Conservation (phyloP, 35 echinoderm and acorn worm genomes). For the Hemicentrotus pulcherrimus region DNA sequence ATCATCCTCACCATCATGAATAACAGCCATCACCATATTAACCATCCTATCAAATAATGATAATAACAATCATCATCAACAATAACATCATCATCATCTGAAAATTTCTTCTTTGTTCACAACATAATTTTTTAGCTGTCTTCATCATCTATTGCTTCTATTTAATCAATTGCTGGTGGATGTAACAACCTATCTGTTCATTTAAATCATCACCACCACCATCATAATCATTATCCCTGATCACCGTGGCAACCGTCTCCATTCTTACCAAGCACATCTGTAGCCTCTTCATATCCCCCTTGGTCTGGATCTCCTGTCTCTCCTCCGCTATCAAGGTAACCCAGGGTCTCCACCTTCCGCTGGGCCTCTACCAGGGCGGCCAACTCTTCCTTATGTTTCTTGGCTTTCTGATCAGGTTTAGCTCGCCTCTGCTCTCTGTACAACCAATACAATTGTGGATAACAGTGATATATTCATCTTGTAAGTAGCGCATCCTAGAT, state of each 20-base stretch:
- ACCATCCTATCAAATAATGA: too few species aligned
- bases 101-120: too few species aligned
- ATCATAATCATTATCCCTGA: too few species aligned
- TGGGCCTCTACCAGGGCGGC: slow-evolving; percentile 75
- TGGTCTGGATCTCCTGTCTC: slow-evolving; percentile 62
- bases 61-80: too few species aligned
- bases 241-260: not conserved
- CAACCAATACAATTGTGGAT: not conserved
- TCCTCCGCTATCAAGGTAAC: slow-evolving; percentile 78
- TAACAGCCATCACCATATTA: too few species aligned
- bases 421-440: slow-evolving; percentile 62
- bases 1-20: too few species aligned
- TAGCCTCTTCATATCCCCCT: slow-evolving; percentile 74
- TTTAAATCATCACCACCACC: too few species aligned
- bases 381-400: slow-evolving; percentile 84
- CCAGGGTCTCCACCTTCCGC: slow-evolving; percentile 76
- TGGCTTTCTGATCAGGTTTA: slow-evolving; percentile 74
- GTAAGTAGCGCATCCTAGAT: not conserved
- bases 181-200: too few species aligned
- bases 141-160: too few species aligned
- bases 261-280: slow-evolving; percentile 72
- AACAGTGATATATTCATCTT: not conserved
- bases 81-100: too few species aligned
- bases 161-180: too few species aligned
- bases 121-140: too few species aligned